Evolutionary conservation across 2,797 vertebrate species (phyloP), one percentile per base, ranked within the genome.

Genomic region (Silurus lanzhouensis): DNA sequence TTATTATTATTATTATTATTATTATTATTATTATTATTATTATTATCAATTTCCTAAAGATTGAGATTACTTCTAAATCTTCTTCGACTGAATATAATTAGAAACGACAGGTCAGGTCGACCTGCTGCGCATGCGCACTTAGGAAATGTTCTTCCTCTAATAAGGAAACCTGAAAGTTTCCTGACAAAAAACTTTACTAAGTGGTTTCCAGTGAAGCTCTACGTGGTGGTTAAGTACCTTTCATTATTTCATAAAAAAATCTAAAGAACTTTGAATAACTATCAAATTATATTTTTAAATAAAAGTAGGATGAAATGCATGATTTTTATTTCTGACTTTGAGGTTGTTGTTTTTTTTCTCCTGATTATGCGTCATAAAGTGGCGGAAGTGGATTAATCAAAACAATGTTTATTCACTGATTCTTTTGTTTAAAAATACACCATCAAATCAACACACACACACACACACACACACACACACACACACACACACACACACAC

Each of bases 51-150:
- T 78, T 17, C n/a, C 27, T 5, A 46, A 19, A 91, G 92, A 91
- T 3, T 93, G 66, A 71, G 82, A 85, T 83, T 67, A 70, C 46
- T 86, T 60, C 38, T 78, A 83, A 84, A 88, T 81, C 71, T 71
- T 87, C 88, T 86, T 86, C 19, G 66, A 77, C 88, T 38, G 89
- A 93, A 91, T 90, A 80, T 94, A 94, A 95, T 93, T 86, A 90
- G 92, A 94, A 91, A 91, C 92, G 95, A 94, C 94, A 87, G 76
- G 91, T 90, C 91, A 90, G 92, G 93, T 92, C 92, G 83, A 22
- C 83, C 90, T 78, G 90, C 92, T 93, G 93, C 3, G 93, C 95
- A 94, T 95, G 94, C 92, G 91, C 93, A 55, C 87, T 88, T 10
- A 66, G 63, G n/a, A 64, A 25, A 13, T 5, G 64, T 46, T 71